Base-by-base conservation (phyloP, 2,113 vertebrate species). In the Apistogramma diplotaenia region DNA sequence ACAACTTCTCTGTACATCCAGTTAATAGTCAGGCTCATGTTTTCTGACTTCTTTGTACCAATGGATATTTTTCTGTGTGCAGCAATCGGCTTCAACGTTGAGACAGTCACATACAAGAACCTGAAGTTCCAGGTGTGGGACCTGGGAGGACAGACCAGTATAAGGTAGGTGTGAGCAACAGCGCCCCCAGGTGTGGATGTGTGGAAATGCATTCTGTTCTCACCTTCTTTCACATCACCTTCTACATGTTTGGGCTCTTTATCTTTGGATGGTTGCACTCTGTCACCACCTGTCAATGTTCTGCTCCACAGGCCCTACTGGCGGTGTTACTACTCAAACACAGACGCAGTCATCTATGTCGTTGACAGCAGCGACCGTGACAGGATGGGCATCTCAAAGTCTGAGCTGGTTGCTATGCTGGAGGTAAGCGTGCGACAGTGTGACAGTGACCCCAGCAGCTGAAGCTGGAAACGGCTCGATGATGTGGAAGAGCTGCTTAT, bases 61-160 rank as follows among this genome's bases (percentile, higher is more conserved):
- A 11, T 70, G 18, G 70, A 18, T 1, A 27, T 56, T 56, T 80
- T 7, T 84, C 21, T 83, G 78, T 25, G 85, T 94, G 23, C 94
- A 99, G 98, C 98, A 51, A 99, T 99, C 85, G 98, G 98, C 49
- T 99, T 99, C 93, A 99, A 99, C 15, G 98, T 99, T 65, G 98
- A 99, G 91, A 99, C 98, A 0, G 98, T 99, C 83, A 98, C 97
- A 0, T 99, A 97, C 92, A 99, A 97, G 93, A 99, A 99, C 86
- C 96, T 99, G 79, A 99, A 98, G 90, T 99, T 99, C 91, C 98
- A 99, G 95, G 98, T 99, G 21, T 99, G 98, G 98, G 98, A 99
- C 90, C 95, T 99, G 62, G 98, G 98, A 93, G 98, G 98, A 92
- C 98, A 99, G 93, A 99, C 98, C 3, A 99, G 98, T 90, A 99